phyloP scores from a whole-genome alignment of 2,113 vertebrate genomes.

The Forbesichthys agassizii region DNA sequence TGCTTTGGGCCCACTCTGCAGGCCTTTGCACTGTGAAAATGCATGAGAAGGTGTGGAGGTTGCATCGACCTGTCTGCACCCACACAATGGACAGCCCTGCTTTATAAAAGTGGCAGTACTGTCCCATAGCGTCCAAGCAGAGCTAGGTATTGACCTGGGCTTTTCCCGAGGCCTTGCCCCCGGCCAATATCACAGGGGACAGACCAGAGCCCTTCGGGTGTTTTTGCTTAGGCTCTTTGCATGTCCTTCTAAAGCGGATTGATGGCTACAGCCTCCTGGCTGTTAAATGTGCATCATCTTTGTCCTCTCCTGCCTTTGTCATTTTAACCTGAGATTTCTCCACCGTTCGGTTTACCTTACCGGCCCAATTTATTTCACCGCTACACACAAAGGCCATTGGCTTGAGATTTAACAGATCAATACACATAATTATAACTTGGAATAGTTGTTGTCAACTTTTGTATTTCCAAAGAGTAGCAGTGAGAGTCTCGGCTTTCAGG shows the following conservation, averaged over 20 bases:
- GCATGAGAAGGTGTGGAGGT: conserved; percentile 42
- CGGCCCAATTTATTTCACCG: too few relatives aligned
- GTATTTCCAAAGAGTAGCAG: conserved; percentile 46
- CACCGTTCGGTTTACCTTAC: conserved; percentile 24
- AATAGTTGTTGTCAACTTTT: conserved; percentile 47
- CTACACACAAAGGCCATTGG: conserved; percentile 37
- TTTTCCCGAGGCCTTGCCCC: conserved; percentile 58
- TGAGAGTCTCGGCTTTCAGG: conserved; percentile 32
- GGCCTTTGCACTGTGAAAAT: conserved; percentile 72
- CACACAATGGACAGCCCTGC: conserved; percentile 63
- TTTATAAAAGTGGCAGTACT: conserved; percentile 69
- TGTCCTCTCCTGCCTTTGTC: conserved; percentile 19
- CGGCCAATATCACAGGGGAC: conserved; percentile 49
- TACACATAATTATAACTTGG: conserved; percentile 43
- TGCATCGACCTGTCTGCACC: conserved; percentile 71
- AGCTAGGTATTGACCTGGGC: conserved; percentile 68
- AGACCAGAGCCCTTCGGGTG: conserved; percentile 4
- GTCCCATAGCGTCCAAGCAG: conserved; percentile 37
- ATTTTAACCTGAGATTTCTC: conserved; percentile 39
- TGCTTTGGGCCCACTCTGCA: conserved; percentile 56
- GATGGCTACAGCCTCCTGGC: conserved; percentile 44
- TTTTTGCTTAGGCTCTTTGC: conserved; percentile 50
- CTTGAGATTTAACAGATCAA: conserved; percentile 43
- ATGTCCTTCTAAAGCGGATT: conserved; percentile 62
- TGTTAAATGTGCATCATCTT: conserved; percentile 17